A percentile compares a stretch with the other conserved stretches of the same genome.
These are phyloP conservation scores for Bostrychus sinensis DNA, from an alignment of 2,113 vertebrate species.

Conservation along the genomic window DNA sequence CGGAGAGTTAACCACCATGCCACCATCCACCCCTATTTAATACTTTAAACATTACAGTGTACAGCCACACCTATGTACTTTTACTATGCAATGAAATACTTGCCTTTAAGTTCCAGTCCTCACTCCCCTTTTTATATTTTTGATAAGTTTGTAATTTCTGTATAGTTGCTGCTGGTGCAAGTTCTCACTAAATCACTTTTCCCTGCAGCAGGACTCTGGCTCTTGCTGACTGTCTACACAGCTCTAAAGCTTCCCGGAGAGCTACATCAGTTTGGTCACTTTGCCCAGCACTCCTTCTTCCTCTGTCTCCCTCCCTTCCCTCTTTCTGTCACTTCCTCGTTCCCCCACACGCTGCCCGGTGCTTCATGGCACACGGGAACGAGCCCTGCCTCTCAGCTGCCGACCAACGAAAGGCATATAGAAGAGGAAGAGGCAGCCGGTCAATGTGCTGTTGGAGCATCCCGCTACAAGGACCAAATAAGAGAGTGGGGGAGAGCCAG, in stretches of 20 bases:
- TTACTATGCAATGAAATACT: no score
- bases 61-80: no score
- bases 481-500: conserved; percentile 53
- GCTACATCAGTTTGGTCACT: conserved; percentile 65
- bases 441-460: conserved; percentile 67
- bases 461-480: conserved; percentile 61
- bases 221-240: conserved; percentile 51
- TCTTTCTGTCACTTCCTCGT: conserved; percentile 55
- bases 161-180: conserved; percentile 19
- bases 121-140: not conserved
- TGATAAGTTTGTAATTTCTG: conserved; percentile 12
- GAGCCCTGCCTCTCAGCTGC: conserved; percentile 72
- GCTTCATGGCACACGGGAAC: conserved; percentile 72
- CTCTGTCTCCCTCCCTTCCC: conserved; percentile 63
- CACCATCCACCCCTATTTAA: no score
- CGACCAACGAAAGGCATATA: conserved; percentile 44
- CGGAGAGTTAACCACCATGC: no score
- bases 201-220: conserved; percentile 37
- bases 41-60: no score
- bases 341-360: conserved; percentile 59
- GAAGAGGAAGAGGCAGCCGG: conserved; percentile 53
- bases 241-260: conserved; percentile 44
- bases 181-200: conserved; percentile 37
- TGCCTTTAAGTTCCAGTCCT: not conserved
- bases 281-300: conserved; percentile 52